Conservation (phyloP, 2,113 vertebrate species). For the Dromaius novaehollandiae region DNA sequence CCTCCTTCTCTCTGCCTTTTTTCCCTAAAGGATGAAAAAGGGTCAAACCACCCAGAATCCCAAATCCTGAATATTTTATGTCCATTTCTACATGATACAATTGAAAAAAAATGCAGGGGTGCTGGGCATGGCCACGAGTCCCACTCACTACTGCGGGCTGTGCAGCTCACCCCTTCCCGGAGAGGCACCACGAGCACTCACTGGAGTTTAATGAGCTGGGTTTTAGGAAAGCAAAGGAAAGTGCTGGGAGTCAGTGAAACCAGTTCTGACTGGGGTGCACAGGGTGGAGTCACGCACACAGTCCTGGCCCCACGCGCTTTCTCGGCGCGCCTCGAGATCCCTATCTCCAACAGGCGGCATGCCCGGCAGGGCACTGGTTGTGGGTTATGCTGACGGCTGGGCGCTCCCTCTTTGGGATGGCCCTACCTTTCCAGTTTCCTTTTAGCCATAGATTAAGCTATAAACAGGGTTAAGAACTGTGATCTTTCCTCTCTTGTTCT, state of each 20-base stretch:
- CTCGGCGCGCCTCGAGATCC: background rate
- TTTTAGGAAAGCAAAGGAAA: background rate
- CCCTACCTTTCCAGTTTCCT: background rate
- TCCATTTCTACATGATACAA: background rate
- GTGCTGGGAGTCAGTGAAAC: background rate
- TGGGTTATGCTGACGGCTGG: background rate
- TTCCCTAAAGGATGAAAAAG: background rate
- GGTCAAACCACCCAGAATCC: background rate
- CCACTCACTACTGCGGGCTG: background rate
- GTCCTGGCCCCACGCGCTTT: background rate
- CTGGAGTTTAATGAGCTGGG: background rate
- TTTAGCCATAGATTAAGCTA: background rate
- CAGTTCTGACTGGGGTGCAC: background rate
- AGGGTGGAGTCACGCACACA: background rate
- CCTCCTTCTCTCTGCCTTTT: background rate
- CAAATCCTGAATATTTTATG: background rate
- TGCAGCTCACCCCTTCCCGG: background rate
- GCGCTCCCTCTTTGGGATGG: background rate
- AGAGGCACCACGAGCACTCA: background rate
- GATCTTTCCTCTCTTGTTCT: rapidly evolving
- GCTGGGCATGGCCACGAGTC: background rate
- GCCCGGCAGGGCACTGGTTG: background rate
- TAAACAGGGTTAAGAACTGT: background rate
- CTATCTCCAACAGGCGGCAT: background rate
- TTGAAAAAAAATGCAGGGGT: background rate